phyloP scores from a whole-genome alignment of 2,888 invertebrate genomes.

The Apocheima hispidaria region DNA sequence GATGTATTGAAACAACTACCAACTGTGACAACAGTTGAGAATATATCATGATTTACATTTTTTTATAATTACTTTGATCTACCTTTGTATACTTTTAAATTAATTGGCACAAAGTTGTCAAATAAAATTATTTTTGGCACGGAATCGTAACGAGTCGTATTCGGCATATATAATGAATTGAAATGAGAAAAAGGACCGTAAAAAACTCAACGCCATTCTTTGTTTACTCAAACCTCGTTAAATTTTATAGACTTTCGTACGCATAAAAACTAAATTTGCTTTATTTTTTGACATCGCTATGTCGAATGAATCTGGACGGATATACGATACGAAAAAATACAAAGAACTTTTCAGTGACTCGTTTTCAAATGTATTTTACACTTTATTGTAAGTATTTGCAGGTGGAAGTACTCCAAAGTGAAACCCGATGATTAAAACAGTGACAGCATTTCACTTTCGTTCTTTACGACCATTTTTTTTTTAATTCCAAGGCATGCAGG shows the following conservation, averaged over 20 bases:
- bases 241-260: conserved; percentile 53
- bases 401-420: not conserved
- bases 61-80: conserved; percentile 27
- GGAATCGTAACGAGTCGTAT: conserved; percentile 30
- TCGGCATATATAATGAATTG: conserved; percentile 35
- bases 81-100: conserved; percentile 15
- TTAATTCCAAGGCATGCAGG: conserved; percentile 26
- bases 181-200: conserved; percentile 33
- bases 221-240: conserved; percentile 46
- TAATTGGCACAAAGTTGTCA: conserved; percentile 26
- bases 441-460: conserved; percentile 6
- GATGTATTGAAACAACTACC: conserved; percentile 11
- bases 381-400: not conserved
- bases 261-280: conserved; percentile 45
- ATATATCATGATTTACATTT: conserved; percentile 25
- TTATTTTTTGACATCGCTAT: conserved; percentile 42
- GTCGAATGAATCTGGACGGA: conserved; percentile 25
- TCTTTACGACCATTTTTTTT: conserved; percentile 18
- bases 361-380: not conserved
- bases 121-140: conserved; percentile 28
- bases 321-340: conserved; percentile 10
- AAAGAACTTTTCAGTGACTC: conserved; percentile 17
- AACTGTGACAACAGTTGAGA: conserved; percentile 32
- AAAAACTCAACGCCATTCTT: conserved; percentile 38
- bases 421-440: not conserved